Conservation (phyloP, 2,113 vertebrate genomes). For the Telmatochromis bifrenatus region DNA sequence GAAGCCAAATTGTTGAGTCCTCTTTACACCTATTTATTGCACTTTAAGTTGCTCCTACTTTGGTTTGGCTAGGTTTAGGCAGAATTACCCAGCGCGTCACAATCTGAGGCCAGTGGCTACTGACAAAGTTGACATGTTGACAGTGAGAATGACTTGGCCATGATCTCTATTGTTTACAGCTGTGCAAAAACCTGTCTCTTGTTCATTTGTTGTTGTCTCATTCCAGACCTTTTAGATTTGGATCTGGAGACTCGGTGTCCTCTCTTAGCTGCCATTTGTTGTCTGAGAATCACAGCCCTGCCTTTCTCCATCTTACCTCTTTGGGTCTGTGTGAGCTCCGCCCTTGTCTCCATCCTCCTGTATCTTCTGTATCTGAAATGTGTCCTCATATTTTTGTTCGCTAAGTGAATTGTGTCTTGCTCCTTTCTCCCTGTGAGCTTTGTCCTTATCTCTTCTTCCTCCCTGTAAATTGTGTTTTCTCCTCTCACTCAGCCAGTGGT, state of each 20-base stretch:
- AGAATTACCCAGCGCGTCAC: accelerated
- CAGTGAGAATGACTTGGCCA: background rate
- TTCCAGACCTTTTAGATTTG: background rate
- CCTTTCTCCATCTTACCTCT: accelerated
- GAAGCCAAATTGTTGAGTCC: background rate
- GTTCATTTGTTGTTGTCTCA: background rate
- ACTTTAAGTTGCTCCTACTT: background rate
- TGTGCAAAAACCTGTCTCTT: background rate
- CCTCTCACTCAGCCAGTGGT: accelerated
- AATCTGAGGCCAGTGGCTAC: background rate
- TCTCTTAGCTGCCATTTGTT: background rate
- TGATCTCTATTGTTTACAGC: background rate
- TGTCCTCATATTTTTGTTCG: accelerated
- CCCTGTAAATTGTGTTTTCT: background rate
- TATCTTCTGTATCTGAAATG: background rate
- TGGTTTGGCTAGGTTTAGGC: background rate
- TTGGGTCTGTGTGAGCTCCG: background rate
- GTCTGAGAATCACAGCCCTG: background rate
- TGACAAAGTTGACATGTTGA: background rate
- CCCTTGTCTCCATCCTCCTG: background rate
- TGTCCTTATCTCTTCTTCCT: background rate
- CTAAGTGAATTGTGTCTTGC: background rate
- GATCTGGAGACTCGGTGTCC: accelerated
- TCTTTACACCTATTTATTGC: background rate
- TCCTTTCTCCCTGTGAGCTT: background rate